These are phyloP conservation scores for Aricia artaxerxes DNA, from an alignment of 2,888 invertebrate genomes.

Conservation along the genomic window DNA sequence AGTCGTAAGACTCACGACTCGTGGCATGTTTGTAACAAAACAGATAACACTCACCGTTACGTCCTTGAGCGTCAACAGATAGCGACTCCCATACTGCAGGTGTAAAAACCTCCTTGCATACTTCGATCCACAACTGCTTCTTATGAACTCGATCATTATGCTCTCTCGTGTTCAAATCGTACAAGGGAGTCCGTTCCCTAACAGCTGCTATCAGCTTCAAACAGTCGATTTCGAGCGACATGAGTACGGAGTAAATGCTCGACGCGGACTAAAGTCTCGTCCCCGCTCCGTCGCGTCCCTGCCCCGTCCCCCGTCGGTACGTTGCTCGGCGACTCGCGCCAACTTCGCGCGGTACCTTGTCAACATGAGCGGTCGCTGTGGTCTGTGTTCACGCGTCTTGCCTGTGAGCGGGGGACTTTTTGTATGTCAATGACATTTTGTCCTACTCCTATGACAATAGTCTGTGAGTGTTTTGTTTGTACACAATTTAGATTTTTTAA, in stretches of 20 bases:
- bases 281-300: not conserved
- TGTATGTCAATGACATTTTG: not conserved
- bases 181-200: not conserved
- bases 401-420: not conserved
- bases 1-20: not conserved
- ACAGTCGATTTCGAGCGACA: not conserved
- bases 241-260: not conserved
- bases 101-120: not conserved
- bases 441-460: not conserved
- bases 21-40: not conserved
- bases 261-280: not conserved
- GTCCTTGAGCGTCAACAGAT: not conserved
- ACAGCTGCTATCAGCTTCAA: not conserved
- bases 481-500: not conserved
- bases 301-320: not conserved
- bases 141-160: not conserved
- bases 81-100: not conserved
- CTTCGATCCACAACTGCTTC: not conserved
- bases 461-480: not conserved
- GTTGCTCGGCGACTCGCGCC: not conserved
- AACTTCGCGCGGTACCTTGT: not conserved
- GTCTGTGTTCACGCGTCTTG: not conserved
- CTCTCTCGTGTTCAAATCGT: not conserved
- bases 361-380: not conserved
- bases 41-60: not conserved